These are phyloP conservation scores for Leptobrachium ailaonicum DNA, from an alignment of 2,113 vertebrate genomes.

Conservation along the genomic window DNA sequence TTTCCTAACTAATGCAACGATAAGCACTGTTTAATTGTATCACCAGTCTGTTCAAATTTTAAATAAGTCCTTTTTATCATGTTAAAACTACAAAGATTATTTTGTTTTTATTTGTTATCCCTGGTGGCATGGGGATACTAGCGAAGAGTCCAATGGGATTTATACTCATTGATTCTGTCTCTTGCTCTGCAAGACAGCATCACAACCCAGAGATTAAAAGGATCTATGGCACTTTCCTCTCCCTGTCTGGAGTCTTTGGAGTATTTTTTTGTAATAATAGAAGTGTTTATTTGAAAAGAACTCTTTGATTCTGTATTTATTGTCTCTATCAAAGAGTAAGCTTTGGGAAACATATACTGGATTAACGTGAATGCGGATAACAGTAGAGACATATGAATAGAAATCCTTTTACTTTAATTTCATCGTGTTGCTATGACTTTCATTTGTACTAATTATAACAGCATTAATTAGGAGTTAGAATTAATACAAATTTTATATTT, in stretches of 20 bases:
- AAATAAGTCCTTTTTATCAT: neutral
- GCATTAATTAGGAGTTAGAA: no score
- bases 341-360: neutral
- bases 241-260: neutral
- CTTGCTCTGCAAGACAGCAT: neutral
- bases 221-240: neutral
- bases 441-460: neutral
- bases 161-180: neutral
- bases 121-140: neutral
- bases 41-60: neutral
- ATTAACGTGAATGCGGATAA: neutral
- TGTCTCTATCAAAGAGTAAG: neutral
- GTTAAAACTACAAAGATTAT: neutral
- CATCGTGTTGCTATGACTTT: neutral
- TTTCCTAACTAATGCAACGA: no score
- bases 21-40: no score
- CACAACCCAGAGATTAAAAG: neutral
- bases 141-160: neutral
- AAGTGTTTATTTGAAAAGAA: neutral
- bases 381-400: neutral
- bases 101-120: neutral
- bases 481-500: no score
- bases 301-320: neutral
- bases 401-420: neutral
- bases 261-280: neutral